Percentiles rank a stretch among this genome's conserved stretches.
These are phyloP conservation scores for Delichon dasypus DNA, from an alignment of 2,797 vertebrate species.

Conservation along the genomic window DNA sequence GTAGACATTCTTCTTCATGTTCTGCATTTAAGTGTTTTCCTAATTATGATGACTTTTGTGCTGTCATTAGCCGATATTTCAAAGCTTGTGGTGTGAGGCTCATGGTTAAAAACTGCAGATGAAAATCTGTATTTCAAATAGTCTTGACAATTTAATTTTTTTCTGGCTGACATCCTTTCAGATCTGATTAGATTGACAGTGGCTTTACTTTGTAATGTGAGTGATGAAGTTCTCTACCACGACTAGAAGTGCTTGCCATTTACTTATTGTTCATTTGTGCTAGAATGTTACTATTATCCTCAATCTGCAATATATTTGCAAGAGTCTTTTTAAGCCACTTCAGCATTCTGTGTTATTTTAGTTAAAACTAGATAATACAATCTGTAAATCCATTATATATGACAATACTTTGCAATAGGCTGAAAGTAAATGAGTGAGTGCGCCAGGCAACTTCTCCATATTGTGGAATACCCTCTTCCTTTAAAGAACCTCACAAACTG, in stretches of 20 bases:
- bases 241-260: not conserved
- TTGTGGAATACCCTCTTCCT: not conserved
- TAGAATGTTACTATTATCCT: not conserved
- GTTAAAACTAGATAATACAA: not conserved
- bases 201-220: not conserved
- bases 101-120: not conserved
- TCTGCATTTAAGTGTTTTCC: not conserved
- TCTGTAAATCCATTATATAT: not conserved
- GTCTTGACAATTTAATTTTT: not conserved
- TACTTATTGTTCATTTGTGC: not conserved
- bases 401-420: accelerated
- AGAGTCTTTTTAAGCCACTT: not conserved
- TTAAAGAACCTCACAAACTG: accelerated
- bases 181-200: not conserved
- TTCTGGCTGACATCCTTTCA: not conserved
- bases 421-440: not conserved
- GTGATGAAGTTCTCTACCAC: not conserved
- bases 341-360: not conserved
- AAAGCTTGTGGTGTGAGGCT: not conserved
- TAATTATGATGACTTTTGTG: not conserved
- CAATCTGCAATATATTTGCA: not conserved
- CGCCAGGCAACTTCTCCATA: accelerated
- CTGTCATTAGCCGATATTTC: not conserved
- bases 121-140: not conserved
- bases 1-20: not conserved